Evolutionary conservation across 2,888 invertebrate genomes (phyloP).

Genomic region (Adelphocoris suturalis): DNA sequence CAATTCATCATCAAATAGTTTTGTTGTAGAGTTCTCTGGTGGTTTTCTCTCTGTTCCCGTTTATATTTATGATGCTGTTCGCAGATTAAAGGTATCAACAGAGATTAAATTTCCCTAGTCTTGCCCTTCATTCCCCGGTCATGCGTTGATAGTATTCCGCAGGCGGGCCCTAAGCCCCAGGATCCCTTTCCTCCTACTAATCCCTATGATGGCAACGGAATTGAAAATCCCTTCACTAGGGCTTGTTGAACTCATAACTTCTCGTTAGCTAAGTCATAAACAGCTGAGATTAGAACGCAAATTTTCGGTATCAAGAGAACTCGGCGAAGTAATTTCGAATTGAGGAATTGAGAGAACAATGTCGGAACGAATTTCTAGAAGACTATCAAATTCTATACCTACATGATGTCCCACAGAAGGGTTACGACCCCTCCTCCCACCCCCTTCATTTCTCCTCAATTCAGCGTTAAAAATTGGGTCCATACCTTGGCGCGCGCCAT

Average conservation of each 20-base stretch:
- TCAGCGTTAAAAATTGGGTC: too few relatives aligned
- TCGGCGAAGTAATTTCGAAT: background rate
- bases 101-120: constrained; percentile 10
- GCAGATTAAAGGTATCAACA: constrained; percentile 27
- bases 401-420: too few relatives aligned
- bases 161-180: background rate
- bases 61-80: too few relatives aligned
- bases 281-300: background rate
- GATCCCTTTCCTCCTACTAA: background rate
- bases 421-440: too few relatives aligned
- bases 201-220: constrained; percentile 7
- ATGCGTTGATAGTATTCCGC: background rate
- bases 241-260: constrained; percentile 9
- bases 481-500: too few relatives aligned
- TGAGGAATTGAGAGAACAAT: too few relatives aligned
- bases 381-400: too few relatives aligned
- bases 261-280: constrained; percentile 5
- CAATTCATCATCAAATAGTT: too few relatives aligned
- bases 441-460: too few relatives aligned
- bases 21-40: background rate
- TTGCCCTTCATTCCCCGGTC: background rate
- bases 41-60: background rate
- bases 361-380: too few relatives aligned
- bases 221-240: background rate
- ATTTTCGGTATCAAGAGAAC: background rate